A percentile compares a stretch with the other conserved stretches of the same genome.
Conservation (phyloP, 1,140 invertebrate species). For the Heliconius melpomene region DNA sequence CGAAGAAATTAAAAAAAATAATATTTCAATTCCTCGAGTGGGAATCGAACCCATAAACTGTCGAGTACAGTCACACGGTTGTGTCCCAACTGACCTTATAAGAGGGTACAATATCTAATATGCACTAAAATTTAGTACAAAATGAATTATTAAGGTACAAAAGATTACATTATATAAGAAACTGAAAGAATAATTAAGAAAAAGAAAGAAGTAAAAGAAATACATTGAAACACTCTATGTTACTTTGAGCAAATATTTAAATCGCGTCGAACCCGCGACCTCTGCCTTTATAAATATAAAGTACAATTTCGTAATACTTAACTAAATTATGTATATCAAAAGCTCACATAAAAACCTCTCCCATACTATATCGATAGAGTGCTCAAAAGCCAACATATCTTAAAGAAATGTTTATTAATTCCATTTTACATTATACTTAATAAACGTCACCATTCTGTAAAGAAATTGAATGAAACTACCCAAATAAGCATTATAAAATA, state of each 20-base stretch:
- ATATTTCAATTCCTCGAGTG: too few relatives aligned
- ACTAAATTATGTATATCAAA: background rate
- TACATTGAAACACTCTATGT: too few relatives aligned
- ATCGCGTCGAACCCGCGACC: background rate
- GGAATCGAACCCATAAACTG: too few relatives aligned
- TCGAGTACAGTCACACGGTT: too few relatives aligned
- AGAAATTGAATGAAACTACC: background rate
- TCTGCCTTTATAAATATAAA: background rate
- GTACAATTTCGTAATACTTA: background rate
- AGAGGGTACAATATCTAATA: too few relatives aligned
- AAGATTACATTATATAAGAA: too few relatives aligned
- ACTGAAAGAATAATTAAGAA: too few relatives aligned
- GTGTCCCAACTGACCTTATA: too few relatives aligned
- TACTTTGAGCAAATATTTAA: background rate
- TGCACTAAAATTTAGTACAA: too few relatives aligned
- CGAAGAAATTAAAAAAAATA: too few relatives aligned
- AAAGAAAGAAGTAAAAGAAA: too few relatives aligned
- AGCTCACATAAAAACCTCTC: background rate
- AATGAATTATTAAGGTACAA: too few relatives aligned
- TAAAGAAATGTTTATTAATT: background rate
- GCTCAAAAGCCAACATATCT: background rate
- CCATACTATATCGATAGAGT: background rate
- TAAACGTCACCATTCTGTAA: background rate
- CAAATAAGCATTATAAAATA: background rate
- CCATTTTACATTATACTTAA: background rate